Conservation (phyloP, 2,888 invertebrate species). For the Cheilosia grossa region DNA sequence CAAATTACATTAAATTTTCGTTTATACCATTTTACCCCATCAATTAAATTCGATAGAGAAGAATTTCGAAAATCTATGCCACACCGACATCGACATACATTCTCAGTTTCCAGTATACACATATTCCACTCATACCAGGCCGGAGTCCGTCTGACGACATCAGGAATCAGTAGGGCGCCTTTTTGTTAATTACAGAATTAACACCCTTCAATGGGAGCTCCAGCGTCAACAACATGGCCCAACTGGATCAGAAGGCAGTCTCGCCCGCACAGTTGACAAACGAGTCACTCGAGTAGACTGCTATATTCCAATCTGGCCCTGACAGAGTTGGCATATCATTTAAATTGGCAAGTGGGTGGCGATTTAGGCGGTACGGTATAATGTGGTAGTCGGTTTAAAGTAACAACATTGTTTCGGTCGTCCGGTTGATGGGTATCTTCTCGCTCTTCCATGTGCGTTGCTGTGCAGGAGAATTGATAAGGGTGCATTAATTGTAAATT, state of each 20-base stretch:
- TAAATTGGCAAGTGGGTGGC: slow-evolving; percentile 72
- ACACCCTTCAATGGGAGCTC: slow-evolving; percentile 66
- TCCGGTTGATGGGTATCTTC: slow-evolving; percentile 36
- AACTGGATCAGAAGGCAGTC: slow-evolving; percentile 66
- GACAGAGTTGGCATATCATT: slow-evolving; percentile 73
- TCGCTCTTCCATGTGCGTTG: slow-evolving; percentile 1
- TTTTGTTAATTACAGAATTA: slow-evolving; percentile 74
- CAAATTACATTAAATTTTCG: slow-evolving; percentile 74
- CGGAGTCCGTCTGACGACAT: slow-evolving; percentile 47
- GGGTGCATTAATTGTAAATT: slow-evolving; percentile 61
- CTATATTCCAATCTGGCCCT: slow-evolving; percentile 67
- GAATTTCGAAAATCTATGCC: slow-evolving; percentile 72
- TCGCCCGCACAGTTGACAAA: slow-evolving; percentile 70
- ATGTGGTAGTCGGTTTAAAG: slow-evolving; percentile 66
- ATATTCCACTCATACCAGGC: slow-evolving; percentile 1
- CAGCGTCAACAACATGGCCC: slow-evolving; percentile 67
- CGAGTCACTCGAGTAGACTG: slow-evolving; percentile 70
- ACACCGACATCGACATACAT: slow-evolving; percentile 54
- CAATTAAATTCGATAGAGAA: slow-evolving; percentile 73
- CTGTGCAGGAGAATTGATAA: slow-evolving; percentile 55
- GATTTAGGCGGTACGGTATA: slow-evolving; percentile 62
- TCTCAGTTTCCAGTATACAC: slow-evolving; percentile 40
- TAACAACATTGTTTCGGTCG: slow-evolving; percentile 62
- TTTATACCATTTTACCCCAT: slow-evolving; percentile 72
- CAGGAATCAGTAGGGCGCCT: slow-evolving; percentile 72